Conservation (phyloP, 2,888 invertebrate species). For the Chouioia cunea region DNA sequence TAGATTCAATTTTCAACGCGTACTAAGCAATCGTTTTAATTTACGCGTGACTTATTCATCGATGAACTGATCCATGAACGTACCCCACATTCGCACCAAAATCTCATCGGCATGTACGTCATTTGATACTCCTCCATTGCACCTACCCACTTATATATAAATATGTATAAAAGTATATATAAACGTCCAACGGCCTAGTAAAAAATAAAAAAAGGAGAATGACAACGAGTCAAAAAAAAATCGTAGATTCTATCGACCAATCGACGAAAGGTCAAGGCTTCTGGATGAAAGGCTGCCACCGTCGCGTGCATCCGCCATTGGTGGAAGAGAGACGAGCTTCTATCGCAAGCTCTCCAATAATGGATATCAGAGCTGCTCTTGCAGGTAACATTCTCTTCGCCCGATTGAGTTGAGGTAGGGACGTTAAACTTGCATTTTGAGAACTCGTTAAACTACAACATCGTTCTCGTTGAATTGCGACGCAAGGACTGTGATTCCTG, state of each 20-base stretch:
- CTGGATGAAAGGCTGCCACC: constrained; percentile 39
- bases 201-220: constrained; percentile 6
- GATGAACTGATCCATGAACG: too few relatives aligned
- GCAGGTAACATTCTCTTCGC: too few relatives aligned
- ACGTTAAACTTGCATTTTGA: too few relatives aligned
- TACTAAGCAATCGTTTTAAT: constrained; percentile 28
- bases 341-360: neutral
- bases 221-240: neutral
- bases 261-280: constrained; percentile 40
- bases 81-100: too few relatives aligned
- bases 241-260: constrained; percentile 30
- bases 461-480: too few relatives aligned
- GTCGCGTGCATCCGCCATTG: constrained; percentile 35
- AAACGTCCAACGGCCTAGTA: neutral
- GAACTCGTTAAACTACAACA: too few relatives aligned
- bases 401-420: too few relatives aligned
- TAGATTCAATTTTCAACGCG: neutral
- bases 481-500: too few relatives aligned
- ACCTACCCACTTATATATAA: neutral
- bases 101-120: too few relatives aligned
- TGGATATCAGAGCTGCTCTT: neutral
- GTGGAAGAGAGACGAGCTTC: constrained; percentile 37
- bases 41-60: too few relatives aligned
- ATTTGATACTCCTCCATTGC: constrained; percentile 4
- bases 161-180: too few relatives aligned